Percentiles rank a stretch among this genome's conserved stretches.
Evolutionary conservation across 2,113 vertebrate genomes (phyloP).

Genomic region (Rhinogobius similis): DNA sequence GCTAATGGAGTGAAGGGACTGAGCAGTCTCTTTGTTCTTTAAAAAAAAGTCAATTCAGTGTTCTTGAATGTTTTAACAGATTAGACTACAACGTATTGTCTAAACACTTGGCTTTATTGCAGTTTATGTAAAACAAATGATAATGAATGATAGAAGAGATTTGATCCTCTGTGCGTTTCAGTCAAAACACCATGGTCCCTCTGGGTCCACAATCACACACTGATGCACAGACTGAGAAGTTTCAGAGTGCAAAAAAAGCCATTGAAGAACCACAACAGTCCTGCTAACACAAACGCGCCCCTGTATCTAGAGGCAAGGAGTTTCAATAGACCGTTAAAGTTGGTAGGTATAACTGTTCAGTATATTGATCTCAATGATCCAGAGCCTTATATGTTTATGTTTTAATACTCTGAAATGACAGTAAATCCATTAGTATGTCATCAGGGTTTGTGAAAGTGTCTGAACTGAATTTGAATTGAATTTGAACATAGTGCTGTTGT

Average conservation of each 20-base stretch:
- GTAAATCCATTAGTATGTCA: not conserved
- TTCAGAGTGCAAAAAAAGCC: no score
- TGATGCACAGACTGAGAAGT: not conserved
- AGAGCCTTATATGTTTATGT: no score
- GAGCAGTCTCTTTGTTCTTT: slow-evolving; percentile 16
- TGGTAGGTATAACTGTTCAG: no score
- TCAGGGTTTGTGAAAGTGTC: not conserved
- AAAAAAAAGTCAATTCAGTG: slow-evolving; percentile 28
- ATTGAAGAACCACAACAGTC: not conserved
- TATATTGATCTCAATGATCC: no score
- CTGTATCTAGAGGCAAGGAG: no score
- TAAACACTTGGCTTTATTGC: not conserved
- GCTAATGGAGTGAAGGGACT: slow-evolving; percentile 40
- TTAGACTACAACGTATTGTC: not conserved
- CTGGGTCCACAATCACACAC: not conserved
- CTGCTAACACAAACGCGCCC: not conserved
- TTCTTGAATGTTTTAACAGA: not conserved
- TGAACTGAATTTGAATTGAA: not conserved
- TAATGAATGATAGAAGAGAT: no score
- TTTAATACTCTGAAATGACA: not conserved
- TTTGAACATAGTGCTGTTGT: not conserved
- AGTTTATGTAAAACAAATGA: not conserved
- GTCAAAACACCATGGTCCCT: no score
- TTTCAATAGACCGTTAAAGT: not conserved
- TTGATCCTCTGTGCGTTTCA: no score